Conservation (phyloP, 2,797 vertebrate species). For the Danionella dracula region DNA sequence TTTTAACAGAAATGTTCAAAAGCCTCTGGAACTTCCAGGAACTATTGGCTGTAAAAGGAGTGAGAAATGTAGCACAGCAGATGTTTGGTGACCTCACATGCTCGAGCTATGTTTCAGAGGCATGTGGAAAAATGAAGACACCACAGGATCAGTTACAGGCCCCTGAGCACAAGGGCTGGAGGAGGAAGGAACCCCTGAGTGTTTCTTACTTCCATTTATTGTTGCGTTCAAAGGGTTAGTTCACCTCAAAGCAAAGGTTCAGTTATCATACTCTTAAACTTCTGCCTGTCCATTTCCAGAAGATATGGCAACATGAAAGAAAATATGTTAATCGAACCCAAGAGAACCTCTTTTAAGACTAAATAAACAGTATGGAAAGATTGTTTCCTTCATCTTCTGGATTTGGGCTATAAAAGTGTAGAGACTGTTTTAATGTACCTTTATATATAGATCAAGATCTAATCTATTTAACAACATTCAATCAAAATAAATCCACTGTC, state of each 20-base stretch:
- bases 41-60: neutral
- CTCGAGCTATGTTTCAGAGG: neutral
- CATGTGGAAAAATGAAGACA: constrained; percentile 2
- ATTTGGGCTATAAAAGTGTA: too few species aligned
- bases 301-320: too few species aligned
- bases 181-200: neutral
- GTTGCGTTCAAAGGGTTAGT: constrained; percentile 1
- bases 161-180: neutral
- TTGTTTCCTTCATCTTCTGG: too few species aligned
- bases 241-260: neutral
- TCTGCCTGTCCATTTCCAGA: too few species aligned
- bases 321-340: too few species aligned
- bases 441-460: too few species aligned
- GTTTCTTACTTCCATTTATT: neutral
- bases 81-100: constrained; percentile 8
- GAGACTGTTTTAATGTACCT: too few species aligned
- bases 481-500: too few species aligned
- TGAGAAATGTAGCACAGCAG: neutral
- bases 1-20: neutral
- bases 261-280: neutral
- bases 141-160: neutral
- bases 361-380: too few species aligned
- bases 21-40: neutral
- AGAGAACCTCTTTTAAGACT: too few species aligned
- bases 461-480: too few species aligned